Percentiles rank a stretch among this genome's conserved stretches.
These are phyloP conservation scores for Lamellibrachia luymesi DNA, from an alignment of 1,140 invertebrate genomes.

Conservation along the genomic window DNA sequence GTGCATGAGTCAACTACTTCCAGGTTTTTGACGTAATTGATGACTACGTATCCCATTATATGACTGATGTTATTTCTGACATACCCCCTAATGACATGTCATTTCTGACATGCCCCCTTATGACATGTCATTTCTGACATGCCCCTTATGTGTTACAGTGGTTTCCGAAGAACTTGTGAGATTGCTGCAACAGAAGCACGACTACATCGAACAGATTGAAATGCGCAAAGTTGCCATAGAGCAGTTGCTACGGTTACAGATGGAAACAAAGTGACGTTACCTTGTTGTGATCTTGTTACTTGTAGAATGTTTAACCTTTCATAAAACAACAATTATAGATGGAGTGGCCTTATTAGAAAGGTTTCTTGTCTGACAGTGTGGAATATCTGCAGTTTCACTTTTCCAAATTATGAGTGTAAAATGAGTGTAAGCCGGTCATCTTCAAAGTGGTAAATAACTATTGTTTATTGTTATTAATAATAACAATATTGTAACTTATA, in stretches of 20 bases:
- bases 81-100: neutral
- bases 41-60: no score
- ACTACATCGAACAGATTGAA: constrained; percentile 3
- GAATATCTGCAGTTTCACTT: neutral
- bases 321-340: neutral
- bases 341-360: neutral
- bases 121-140: neutral
- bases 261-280: neutral
- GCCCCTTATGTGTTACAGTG: neutral
- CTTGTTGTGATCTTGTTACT: neutral
- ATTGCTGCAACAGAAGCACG: neutral
- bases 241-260: constrained; percentile 10
- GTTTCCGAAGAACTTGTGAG: constrained; percentile 3
- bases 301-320: neutral
- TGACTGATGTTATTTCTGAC: neutral
- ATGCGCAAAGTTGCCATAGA: constrained; percentile 12
- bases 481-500: no score
- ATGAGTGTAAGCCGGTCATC: no score
- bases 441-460: no score
- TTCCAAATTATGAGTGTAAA: neutral
- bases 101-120: neutral
- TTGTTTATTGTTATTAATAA: no score
- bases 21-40: no score
- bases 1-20: no score
- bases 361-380: neutral